Base-by-base conservation (phyloP, 35 echinoderm and acorn worm genomes). In the Holothuria glaberrima region DNA sequence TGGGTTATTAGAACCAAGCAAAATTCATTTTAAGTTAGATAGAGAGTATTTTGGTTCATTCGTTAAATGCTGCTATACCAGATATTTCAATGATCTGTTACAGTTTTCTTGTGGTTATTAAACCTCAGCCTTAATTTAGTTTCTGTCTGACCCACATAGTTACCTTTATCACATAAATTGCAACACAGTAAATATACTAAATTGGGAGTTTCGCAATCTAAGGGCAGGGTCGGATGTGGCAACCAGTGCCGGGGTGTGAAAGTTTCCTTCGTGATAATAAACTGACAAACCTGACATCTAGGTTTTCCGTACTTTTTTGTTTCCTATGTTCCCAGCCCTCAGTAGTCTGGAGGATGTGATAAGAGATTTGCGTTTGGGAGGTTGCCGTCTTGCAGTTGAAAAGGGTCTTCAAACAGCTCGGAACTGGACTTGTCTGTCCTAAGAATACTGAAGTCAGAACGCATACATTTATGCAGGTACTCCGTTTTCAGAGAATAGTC, bases 1-100 rank as follows among this genome's bases (percentile, higher is more conserved):
- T 66, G 63, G 63, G 63, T 66, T 16, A 66, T 12, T 66, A 66
- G 63, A 66, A 29, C 63, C 63, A 19, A 66, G 63, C 20, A 66
- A 19, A 66, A 66, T 66, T 7, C 63, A 66, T 66, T 29, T 12
- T 17, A 66, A 66, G 21, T 66, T n/a, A n/a, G n/a, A 25, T 25
- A 16, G 6, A 66, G 63, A 66, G 12, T 66, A 19, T 9, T 66
- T 66, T 66, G 10, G 63, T 29, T 66, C 63, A 66, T 19, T 17
- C 12, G 12, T 66, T 16, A 66, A 66, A 66, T 66, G 63, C 21
- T 66, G 0, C 1, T 9, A 66, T 66, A 66, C 63, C 12, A 19
- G 63, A 66, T 21, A 66, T n/a, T n/a, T n/a, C n/a, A n/a, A n/a
- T n/a, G n/a, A n/a, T n/a, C n/a, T n/a, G n/a, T n/a, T n/a, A n/a